phyloP scores from a whole-genome alignment of 2,113 vertebrate species.

The Anolis carolinensis region DNA sequence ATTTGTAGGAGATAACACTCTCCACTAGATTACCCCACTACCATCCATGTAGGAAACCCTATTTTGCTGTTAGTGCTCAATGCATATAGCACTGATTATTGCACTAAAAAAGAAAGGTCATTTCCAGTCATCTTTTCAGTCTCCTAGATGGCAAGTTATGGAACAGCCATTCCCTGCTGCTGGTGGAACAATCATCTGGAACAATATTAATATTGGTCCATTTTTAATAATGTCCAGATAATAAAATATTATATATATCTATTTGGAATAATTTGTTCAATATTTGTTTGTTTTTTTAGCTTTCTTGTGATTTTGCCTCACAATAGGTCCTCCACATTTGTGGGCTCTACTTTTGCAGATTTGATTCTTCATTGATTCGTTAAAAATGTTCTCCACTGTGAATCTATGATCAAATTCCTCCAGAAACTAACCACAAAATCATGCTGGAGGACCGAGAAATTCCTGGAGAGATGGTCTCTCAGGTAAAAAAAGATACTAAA shows the following conservation, averaged over 20 bases:
- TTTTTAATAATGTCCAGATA: conserved; percentile 42
- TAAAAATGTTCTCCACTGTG: too few species aligned
- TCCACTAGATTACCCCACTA: too few species aligned
- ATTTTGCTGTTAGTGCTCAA: not conserved
- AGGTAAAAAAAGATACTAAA: too few species aligned
- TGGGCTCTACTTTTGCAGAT: too few species aligned
- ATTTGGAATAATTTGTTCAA: conserved; percentile 54
- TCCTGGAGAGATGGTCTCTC: conserved; percentile 36
- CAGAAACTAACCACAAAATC: too few species aligned
- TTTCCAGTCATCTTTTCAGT: not conserved
- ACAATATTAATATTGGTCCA: conserved; percentile 23
- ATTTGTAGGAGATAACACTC: too few species aligned
- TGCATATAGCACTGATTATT: not conserved
- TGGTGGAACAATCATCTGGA: not conserved
- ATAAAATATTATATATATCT: conserved; percentile 19
- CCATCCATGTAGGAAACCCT: not conserved
- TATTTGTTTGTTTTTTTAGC: not conserved
- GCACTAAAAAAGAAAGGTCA: not conserved
- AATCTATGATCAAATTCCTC: too few species aligned
- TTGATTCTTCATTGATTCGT: too few species aligned
- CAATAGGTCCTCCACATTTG: too few species aligned
- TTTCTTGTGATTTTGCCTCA: conserved; percentile 18
- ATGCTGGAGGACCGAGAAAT: too few species aligned
- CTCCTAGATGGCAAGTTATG: conserved; percentile 8
- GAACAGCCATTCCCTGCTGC: conserved; percentile 5